These are phyloP conservation scores for Carettochelys insculpta DNA, from an alignment of 2,113 vertebrate species.

Conservation along the genomic window DNA sequence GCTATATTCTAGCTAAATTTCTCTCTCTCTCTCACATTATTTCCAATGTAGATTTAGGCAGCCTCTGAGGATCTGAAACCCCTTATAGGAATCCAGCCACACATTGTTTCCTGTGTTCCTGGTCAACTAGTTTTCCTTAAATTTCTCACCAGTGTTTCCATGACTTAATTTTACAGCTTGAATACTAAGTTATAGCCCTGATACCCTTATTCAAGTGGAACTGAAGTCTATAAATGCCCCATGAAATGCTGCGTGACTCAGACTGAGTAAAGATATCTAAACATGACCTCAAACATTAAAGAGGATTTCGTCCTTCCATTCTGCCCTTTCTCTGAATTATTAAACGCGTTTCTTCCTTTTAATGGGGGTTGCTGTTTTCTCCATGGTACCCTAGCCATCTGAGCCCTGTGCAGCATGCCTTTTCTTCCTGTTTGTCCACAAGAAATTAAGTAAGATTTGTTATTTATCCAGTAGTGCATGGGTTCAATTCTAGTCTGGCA, in stretches of 20 bases:
- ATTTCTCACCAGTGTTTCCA: neutral
- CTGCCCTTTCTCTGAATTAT: neutral
- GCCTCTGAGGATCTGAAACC: neutral
- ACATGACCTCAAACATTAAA: neutral
- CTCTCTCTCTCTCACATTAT: neutral
- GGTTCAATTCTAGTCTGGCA: neutral
- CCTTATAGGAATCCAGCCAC: neutral
- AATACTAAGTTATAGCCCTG: neutral
- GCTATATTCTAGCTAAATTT: neutral
- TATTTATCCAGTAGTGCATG: neutral
- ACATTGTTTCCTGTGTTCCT: neutral
- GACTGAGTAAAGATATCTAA: neutral
- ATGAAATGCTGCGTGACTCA: neutral
- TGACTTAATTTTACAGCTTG: neutral
- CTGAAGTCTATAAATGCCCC: neutral
- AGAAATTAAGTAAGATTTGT: neutral
- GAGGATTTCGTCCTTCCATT: neutral
- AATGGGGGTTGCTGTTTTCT: neutral
- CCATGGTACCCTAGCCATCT: neutral
- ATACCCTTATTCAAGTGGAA: neutral
- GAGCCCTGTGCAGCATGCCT: neutral
- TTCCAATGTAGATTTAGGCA: neutral
- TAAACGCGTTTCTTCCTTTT: neutral
- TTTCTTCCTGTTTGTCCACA: neutral
- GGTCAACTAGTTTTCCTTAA: neutral